Conservation (phyloP, 2,797 vertebrate genomes). For the Rhabdophis nuchalis region DNA sequence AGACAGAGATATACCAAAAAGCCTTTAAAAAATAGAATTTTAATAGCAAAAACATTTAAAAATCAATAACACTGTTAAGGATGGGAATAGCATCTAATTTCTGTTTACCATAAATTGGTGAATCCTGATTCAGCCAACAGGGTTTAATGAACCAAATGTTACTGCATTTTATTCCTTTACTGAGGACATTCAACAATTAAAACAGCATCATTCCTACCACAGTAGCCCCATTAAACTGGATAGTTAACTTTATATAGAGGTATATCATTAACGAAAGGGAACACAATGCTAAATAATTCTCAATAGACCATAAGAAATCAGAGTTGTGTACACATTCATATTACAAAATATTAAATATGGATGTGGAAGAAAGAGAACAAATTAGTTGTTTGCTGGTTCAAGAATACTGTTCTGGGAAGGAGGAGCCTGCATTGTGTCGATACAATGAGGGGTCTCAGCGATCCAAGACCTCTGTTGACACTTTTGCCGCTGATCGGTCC, state of each 20-base stretch:
- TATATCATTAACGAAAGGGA: not conserved
- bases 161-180: not conserved
- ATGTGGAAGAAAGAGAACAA: not conserved
- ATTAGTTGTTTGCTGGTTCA: not conserved
- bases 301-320: not conserved
- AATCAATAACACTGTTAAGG: not conserved
- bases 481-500: too few species aligned
- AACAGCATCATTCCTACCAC: not conserved
- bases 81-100: not conserved
- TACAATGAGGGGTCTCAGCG: too few species aligned
- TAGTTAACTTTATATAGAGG: not conserved
- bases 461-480: too few species aligned
- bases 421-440: too few species aligned
- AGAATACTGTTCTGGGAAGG: not conserved
- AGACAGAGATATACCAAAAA: not conserved
- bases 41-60: not conserved
- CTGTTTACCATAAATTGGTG: not conserved
- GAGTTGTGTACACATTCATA: not conserved
- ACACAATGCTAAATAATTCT: not conserved
- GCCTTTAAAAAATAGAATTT: not conserved
- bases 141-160: not conserved
- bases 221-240: not conserved
- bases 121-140: not conserved
- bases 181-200: not conserved
- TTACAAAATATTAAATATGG: not conserved